These are phyloP conservation scores for Varanus komodoensis DNA, from an alignment of 2,113 vertebrate species.

Conservation along the genomic window DNA sequence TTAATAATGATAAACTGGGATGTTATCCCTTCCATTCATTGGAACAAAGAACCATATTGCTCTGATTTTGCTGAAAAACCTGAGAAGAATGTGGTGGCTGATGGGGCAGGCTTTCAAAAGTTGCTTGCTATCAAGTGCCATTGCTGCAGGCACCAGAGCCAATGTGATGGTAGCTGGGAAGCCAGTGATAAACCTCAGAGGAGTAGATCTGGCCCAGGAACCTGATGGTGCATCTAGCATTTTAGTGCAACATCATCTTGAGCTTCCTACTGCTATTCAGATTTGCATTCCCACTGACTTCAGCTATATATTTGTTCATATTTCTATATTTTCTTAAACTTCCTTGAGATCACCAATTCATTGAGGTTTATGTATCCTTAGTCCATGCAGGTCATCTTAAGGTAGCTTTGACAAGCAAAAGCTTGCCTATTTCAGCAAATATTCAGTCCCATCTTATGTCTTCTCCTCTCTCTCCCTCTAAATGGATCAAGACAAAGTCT, in stretches of 20 bases:
- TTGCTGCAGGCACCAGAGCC: not conserved
- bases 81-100: not conserved
- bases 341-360: not conserved
- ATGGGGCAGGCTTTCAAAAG: not conserved
- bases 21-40: no score
- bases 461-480: no score
- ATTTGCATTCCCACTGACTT: not conserved
- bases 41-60: no score
- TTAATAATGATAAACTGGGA: no score
- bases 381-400: not conserved
- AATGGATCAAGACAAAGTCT: no score
- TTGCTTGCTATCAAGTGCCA: not conserved
- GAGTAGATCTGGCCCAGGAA: no score
- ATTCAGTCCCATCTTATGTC: not conserved
- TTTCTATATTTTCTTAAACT: not conserved
- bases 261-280: not conserved
- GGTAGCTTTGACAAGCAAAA: not conserved
- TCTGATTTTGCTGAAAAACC: not conserved
- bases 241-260: not conserved
- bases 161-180: no score
- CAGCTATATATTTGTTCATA: not conserved
- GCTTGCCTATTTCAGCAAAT: not conserved
- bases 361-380: not conserved
- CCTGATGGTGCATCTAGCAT: not conserved
- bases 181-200: no score